These are phyloP conservation scores for Heterodera carotae DNA, from an alignment of 1,140 invertebrate genomes.

Conservation along the genomic window DNA sequence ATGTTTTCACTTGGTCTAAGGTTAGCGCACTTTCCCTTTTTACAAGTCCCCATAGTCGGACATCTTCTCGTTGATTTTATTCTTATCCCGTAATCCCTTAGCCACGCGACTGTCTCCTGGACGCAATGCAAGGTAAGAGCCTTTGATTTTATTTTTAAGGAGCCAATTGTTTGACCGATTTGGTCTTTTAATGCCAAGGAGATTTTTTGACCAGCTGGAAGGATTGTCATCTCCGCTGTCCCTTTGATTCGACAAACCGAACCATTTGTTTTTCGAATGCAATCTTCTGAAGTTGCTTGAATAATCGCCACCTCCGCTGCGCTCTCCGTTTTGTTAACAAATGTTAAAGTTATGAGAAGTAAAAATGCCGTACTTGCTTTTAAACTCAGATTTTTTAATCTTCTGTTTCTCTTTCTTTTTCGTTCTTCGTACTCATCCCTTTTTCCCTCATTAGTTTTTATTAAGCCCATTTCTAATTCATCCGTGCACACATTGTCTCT, in stretches of 20 bases:
- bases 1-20: background rate
- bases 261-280: background rate
- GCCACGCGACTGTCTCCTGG: background rate
- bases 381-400: background rate
- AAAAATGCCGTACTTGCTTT: background rate
- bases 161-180: background rate
- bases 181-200: background rate
- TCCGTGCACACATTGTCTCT: background rate
- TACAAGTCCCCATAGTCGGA: background rate
- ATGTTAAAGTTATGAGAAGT: background rate
- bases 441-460: background rate
- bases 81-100: background rate
- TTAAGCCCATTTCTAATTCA: background rate
- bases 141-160: background rate
- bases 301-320: background rate
- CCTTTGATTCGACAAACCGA: background rate
- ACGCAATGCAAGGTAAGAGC: background rate
- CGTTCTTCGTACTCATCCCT: background rate
- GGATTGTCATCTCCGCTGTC: background rate
- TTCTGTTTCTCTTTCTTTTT: background rate
- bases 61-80: background rate
- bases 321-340: background rate
- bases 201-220: background rate
- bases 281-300: background rate
- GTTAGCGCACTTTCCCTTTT: background rate